phyloP scores from a whole-genome alignment of 2,113 vertebrate species.

The Tylochromis polylepis region DNA sequence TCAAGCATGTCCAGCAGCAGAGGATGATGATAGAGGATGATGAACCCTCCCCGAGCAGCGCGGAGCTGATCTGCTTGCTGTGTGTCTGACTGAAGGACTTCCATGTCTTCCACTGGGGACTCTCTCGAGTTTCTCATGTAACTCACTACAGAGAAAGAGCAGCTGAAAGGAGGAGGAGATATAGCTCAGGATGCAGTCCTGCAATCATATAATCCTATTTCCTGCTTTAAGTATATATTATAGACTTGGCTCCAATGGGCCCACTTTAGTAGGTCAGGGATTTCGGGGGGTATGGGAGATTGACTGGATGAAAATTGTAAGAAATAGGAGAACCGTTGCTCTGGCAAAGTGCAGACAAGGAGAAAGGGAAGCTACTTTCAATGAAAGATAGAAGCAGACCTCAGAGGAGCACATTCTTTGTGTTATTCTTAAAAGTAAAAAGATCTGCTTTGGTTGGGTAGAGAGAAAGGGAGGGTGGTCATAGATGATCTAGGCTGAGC shows the following conservation, averaged over 20 bases:
- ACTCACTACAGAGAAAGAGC: background rate
- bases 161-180: background rate
- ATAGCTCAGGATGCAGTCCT: constrained; percentile 15
- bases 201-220: constrained; percentile 17
- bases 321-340: too few species aligned
- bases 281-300: background rate
- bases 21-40: background rate
- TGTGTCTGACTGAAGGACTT: constrained; percentile 23
- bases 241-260: background rate
- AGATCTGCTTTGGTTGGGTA: background rate
- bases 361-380: background rate
- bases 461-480: background rate
- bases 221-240: background rate
- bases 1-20: background rate
- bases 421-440: background rate
- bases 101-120: background rate
- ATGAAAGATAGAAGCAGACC: background rate
- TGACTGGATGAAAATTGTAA: too few species aligned
- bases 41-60: background rate
- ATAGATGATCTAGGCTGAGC: background rate
- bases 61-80: background rate
- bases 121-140: background rate
- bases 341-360: background rate
- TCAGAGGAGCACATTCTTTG: background rate
- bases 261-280: constrained; percentile 8